Evolutionary conservation across 2,888 invertebrate genomes (phyloP).

Genomic region (Drosophila affinis): DNA sequence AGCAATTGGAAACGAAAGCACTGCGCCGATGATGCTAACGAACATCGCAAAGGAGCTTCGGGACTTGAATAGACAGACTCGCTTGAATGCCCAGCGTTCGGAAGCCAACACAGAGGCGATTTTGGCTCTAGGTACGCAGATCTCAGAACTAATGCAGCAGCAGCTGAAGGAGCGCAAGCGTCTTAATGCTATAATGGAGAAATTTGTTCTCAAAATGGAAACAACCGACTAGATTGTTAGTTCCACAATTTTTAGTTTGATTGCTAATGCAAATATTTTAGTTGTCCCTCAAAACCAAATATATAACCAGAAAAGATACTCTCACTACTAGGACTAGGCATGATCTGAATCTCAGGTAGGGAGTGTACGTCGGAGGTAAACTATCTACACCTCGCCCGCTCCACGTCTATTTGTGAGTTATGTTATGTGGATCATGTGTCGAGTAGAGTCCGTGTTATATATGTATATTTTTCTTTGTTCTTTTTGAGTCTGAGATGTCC

Average conservation of each 20-base stretch:
- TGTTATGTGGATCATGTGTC: too few relatives aligned
- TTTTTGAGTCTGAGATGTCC: too few relatives aligned
- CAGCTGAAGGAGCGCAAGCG: conserved; percentile 65
- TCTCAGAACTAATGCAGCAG: conserved; percentile 67
- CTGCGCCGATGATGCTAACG: conserved; percentile 47
- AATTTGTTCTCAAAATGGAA: conserved; percentile 68
- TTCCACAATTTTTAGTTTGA: background rate
- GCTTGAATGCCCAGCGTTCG: conserved; percentile 59
- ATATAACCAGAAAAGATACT: too few relatives aligned
- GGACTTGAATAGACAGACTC: conserved; percentile 58
- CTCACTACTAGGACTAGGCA: too few relatives aligned
- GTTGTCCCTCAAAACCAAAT: too few relatives aligned
- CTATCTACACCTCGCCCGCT: too few relatives aligned
- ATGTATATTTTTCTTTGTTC: too few relatives aligned
- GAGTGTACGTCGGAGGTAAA: too few relatives aligned
- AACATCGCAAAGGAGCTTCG: conserved; percentile 65
- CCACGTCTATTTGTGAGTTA: too few relatives aligned
- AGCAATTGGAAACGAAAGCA: conserved; percentile 8
- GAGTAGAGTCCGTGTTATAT: too few relatives aligned
- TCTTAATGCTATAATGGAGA: conserved; percentile 66
- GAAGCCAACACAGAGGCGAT: conserved; percentile 65
- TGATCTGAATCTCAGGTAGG: too few relatives aligned
- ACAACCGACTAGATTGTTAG: conserved; percentile 44
- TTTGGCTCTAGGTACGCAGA: conserved; percentile 62
- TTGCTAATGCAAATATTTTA: too few relatives aligned